Percentiles rank a stretch among this genome's conserved stretches.
Conservation (phyloP, 2,113 vertebrate species). For the Ardeotis arabs region DNA sequence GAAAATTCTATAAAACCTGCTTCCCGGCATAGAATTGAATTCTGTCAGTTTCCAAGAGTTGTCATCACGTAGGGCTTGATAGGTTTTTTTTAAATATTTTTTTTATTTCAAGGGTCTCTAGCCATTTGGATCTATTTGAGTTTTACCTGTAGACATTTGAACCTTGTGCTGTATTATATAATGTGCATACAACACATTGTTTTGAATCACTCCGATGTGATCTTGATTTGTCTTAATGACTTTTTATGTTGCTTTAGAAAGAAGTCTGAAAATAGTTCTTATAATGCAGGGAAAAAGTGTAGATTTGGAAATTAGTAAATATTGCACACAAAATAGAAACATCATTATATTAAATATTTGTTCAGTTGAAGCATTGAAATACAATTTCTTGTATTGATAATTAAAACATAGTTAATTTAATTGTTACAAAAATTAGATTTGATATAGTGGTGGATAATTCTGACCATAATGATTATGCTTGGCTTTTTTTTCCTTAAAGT, state of each 20-base stretch:
- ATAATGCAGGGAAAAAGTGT: background rate
- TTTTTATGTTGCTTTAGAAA: background rate
- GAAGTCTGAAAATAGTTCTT: background rate
- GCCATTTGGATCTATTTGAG: background rate
- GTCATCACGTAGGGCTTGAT: background rate
- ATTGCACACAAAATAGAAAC: background rate
- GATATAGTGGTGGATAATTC: background rate
- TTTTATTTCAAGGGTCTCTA: background rate
- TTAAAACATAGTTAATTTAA: background rate
- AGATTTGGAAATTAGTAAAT: background rate
- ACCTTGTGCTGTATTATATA: background rate
- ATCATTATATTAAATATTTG: background rate
- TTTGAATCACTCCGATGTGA: background rate
- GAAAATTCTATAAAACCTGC: background rate
- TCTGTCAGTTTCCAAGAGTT: background rate
- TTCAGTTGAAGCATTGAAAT: background rate
- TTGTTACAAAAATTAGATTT: background rate
- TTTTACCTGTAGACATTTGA: background rate
- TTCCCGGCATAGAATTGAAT: background rate
- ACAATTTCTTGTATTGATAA: background rate
- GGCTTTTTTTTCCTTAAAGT: background rate
- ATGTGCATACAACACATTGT: background rate
- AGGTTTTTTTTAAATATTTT: background rate
- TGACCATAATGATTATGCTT: background rate
- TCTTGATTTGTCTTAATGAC: background rate